Conservation (phyloP, 2,113 vertebrate species). For the Aegotheles bennettii region DNA sequence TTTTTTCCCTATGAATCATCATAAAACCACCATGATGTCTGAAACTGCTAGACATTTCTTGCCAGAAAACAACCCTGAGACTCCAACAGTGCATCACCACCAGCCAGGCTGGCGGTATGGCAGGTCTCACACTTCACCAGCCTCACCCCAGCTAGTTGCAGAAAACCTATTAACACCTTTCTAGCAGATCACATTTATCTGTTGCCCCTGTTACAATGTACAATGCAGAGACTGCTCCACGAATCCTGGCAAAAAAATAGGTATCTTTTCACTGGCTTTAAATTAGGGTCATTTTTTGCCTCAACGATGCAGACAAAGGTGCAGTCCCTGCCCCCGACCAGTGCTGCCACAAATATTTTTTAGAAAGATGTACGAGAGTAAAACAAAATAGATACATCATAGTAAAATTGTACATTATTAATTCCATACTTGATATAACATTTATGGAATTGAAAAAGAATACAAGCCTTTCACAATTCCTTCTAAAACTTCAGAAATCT, state of each 20-base stretch:
- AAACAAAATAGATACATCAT: neutral
- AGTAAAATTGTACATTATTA: neutral
- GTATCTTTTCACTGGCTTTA: neutral
- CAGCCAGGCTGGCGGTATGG: neutral
- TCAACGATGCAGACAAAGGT: neutral
- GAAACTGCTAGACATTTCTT: neutral
- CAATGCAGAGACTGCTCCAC: neutral
- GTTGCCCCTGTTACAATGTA: neutral
- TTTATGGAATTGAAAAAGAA: neutral
- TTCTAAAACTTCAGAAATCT: neutral
- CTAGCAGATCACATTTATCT: neutral
- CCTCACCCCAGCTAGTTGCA: neutral
- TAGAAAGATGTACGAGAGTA: neutral
- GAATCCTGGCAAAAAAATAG: neutral
- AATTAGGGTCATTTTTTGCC: neutral
- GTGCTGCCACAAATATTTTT: neutral
- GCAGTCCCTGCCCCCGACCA: neutral
- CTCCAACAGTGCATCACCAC: neutral
- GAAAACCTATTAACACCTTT: neutral
- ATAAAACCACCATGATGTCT: neutral
- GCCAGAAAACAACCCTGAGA: neutral
- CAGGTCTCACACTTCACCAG: neutral
- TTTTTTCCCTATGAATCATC: neutral
- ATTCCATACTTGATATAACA: neutral
- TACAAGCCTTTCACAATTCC: neutral